These are phyloP conservation scores for Hololepta plana DNA, from an alignment of 2,888 invertebrate species.

Conservation along the genomic window DNA sequence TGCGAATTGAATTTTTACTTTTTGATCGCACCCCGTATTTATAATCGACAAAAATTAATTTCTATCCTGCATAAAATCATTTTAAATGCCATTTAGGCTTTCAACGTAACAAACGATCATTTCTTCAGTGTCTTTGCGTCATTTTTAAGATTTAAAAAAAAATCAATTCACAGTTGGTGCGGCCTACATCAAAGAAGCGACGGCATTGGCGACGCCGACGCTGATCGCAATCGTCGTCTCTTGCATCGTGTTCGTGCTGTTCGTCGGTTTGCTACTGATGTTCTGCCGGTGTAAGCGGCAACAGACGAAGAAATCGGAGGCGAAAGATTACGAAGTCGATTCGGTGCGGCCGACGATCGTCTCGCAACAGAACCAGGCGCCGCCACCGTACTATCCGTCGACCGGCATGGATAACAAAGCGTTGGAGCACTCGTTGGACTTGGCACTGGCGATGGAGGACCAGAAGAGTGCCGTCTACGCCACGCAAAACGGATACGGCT, in stretches of 20 bases:
- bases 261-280: conserved; percentile 55
- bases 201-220: conserved; percentile 58
- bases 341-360: conserved; percentile 70
- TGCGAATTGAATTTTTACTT: too few species aligned
- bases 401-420: conserved; percentile 84
- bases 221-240: conserved; percentile 62
- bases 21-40: too few species aligned
- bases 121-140: too few species aligned
- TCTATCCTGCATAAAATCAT: too few species aligned
- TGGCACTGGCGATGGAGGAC: conserved; percentile 67
- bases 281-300: conserved; percentile 74
- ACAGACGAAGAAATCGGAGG: conserved; percentile 62
- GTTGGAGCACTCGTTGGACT: conserved; percentile 73
- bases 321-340: conserved; percentile 85
- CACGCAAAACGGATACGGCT: conserved; percentile 70
- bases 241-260: conserved; percentile 61
- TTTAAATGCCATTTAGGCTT: conserved; percentile 1
- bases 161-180: conserved; percentile 57
- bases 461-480: conserved; percentile 72
- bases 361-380: conserved; percentile 67
- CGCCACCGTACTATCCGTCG: conserved; percentile 78
- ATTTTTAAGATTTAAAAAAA: neutral
- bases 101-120: neutral
- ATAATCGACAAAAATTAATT: conserved; percentile 3
- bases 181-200: conserved; percentile 62